Conservation (phyloP, 1,140 invertebrate species). For the Eumeta japonica region DNA sequence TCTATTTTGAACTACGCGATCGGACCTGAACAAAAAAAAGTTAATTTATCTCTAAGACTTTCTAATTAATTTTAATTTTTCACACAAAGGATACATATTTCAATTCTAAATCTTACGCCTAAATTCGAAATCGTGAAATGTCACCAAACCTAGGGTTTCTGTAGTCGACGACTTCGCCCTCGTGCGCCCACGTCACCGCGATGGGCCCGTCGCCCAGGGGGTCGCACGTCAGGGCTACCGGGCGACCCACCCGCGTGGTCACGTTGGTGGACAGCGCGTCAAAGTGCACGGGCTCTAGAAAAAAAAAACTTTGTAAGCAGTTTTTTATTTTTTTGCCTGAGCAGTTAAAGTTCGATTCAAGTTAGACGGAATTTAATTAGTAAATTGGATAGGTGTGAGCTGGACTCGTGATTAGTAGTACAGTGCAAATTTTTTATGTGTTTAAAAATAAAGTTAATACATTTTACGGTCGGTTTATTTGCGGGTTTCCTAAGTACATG, state of each 20-base stretch:
- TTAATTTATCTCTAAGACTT: too few relatives aligned
- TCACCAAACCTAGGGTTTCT: slow-evolving; percentile 55
- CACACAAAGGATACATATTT: too few relatives aligned
- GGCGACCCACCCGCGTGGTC: slow-evolving; percentile 68
- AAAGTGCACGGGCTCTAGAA: slow-evolving; percentile 76
- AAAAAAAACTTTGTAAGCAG: slow-evolving; percentile 9
- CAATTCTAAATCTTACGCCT: neutral
- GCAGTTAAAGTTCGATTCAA: neutral
- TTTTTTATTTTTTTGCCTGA: neutral
- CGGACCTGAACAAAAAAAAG: too few relatives aligned
- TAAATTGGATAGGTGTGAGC: too few relatives aligned
- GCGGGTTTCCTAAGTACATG: too few relatives aligned
- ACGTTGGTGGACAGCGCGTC: slow-evolving; percentile 67
- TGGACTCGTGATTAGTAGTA: too few relatives aligned
- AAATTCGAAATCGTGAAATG: neutral
- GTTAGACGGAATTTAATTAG: neutral
- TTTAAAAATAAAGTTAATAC: too few relatives aligned
- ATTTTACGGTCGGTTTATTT: too few relatives aligned
- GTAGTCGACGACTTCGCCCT: slow-evolving; percentile 64
- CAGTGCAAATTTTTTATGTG: too few relatives aligned
- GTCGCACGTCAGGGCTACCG: slow-evolving; percentile 73
- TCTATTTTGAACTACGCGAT: too few relatives aligned
- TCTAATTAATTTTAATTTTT: too few relatives aligned
- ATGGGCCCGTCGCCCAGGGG: slow-evolving; percentile 85
- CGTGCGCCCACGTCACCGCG: slow-evolving; percentile 74